Percentiles rank a stretch among this genome's conserved stretches.
phyloP scores from a whole-genome alignment of 2,888 invertebrate species.

The Oxystoma pomonae region DNA sequence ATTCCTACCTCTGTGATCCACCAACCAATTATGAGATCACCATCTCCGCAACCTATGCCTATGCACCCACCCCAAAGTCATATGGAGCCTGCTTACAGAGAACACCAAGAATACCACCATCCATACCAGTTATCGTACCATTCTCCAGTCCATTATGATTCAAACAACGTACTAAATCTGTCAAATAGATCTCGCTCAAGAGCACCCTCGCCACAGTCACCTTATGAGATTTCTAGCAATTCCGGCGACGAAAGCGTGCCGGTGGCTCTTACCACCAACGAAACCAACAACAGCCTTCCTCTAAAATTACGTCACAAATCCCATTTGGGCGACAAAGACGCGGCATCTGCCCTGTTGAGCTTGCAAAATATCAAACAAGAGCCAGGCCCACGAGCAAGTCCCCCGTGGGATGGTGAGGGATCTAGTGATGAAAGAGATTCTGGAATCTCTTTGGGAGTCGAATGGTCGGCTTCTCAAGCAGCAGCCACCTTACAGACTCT shows the following conservation, averaged over 20 bases:
- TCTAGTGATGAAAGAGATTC: constrained; percentile 89
- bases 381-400: constrained; percentile 73
- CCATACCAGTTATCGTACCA: constrained; percentile 39
- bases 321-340: constrained; percentile 85
- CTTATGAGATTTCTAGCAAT: constrained; percentile 78
- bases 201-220: constrained; percentile 55
- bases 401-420: constrained; percentile 85
- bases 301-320: constrained; percentile 89
- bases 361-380: constrained; percentile 85
- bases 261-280: constrained; percentile 38
- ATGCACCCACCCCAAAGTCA: constrained; percentile 42
- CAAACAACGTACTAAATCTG: constrained; percentile 68
- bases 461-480: constrained; percentile 52
- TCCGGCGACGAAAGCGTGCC: constrained; percentile 57
- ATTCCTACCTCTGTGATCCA: constrained; percentile 61
- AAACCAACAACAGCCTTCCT: constrained; percentile 72
- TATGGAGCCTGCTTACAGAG: constrained; percentile 51
- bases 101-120: constrained; percentile 50
- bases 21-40: constrained; percentile 50
- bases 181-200: constrained; percentile 55
- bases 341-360: constrained; percentile 74
- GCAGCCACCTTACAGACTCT: constrained; percentile 42
- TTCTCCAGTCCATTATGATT: constrained; percentile 52
- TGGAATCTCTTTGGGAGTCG: constrained; percentile 78
- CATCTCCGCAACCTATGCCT: constrained; percentile 52